phyloP scores from a whole-genome alignment of 2,113 vertebrate species.

The Cairina moschata region DNA sequence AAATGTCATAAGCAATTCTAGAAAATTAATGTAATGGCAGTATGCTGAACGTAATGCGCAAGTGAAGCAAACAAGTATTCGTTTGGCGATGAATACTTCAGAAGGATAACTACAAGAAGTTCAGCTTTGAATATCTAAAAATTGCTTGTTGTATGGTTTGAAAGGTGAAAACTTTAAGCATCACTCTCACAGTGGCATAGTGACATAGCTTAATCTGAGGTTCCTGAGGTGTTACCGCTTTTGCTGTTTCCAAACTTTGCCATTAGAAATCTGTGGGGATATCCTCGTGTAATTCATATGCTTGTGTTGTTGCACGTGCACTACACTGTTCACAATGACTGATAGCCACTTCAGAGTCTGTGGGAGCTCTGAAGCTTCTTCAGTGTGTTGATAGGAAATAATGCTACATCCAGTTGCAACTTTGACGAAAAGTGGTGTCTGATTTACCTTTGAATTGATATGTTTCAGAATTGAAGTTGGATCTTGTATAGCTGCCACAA shows the following conservation, averaged over 20 bases:
- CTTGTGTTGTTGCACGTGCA: background rate
- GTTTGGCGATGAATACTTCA: background rate
- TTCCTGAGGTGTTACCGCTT: background rate
- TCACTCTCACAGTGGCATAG: fast-evolving
- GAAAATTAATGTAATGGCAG: background rate
- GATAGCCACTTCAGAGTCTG: background rate
- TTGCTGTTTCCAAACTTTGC: background rate
- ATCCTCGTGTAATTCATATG: background rate
- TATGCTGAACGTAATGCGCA: background rate
- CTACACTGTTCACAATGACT: background rate
- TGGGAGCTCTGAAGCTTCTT: background rate
- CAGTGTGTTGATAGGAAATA: background rate
- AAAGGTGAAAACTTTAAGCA: background rate
- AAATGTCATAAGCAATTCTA: background rate
- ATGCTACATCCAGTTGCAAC: background rate
- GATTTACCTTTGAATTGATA: background rate
- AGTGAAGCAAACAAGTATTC: background rate
- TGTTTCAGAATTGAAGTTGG: background rate
- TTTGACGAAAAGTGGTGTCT: background rate
- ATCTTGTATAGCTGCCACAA: background rate
- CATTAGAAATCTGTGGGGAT: background rate
- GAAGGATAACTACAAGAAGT: background rate
- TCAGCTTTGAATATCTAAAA: background rate
- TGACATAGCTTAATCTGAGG: background rate
- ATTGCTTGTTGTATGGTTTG: background rate